Evolutionary conservation across 2,113 vertebrate genomes (phyloP).

Genomic region (Mobula birostris): DNA sequence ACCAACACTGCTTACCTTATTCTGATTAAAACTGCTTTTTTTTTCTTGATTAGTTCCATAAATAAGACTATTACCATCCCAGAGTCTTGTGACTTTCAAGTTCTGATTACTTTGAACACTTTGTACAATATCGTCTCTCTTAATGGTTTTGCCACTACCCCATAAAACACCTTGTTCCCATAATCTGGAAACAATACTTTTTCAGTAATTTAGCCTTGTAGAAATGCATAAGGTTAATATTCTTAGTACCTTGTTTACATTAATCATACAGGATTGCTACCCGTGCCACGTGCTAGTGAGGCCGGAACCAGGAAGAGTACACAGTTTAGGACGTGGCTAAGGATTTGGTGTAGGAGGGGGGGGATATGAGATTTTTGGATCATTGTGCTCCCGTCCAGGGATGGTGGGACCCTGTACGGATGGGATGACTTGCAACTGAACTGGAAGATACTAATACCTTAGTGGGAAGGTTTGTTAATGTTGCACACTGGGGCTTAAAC

Average conservation of each 20-base stretch:
- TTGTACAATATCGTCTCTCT: constrained; percentile 10
- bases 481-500: no score
- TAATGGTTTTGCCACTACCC: neutral
- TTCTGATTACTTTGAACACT: neutral
- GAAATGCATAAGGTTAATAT: neutral
- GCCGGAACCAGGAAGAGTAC: no score
- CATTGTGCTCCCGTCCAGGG: no score
- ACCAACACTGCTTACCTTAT: neutral
- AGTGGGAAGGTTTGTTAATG: no score
- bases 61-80: neutral
- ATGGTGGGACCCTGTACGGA: no score
- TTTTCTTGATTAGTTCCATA: neutral
- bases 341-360: no score
- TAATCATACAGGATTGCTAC: neutral
- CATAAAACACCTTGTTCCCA: neutral
- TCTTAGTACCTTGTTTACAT: neutral
- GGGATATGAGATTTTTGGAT: no score
- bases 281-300: no score
- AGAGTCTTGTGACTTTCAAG: neutral
- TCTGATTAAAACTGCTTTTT: neutral
- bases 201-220: neutral
- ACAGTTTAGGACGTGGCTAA: no score
- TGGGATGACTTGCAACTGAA: no score
- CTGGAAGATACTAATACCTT: no score
- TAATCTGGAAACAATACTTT: neutral